Conservation (phyloP, 1,140 invertebrate species). For the Leguminivora glycinivorella region DNA sequence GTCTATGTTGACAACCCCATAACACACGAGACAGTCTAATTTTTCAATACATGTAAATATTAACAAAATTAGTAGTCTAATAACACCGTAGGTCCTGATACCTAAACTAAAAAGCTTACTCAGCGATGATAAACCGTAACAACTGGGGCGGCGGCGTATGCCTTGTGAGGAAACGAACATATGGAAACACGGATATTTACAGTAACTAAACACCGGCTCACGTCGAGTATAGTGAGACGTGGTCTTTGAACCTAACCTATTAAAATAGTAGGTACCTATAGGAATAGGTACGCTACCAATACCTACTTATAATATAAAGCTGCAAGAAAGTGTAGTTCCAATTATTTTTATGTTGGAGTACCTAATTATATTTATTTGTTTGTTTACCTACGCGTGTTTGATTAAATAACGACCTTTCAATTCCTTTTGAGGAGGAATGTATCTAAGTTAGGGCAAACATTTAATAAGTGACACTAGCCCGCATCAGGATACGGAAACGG, state of each 20-base stretch:
- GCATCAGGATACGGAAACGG: conserved; percentile 6
- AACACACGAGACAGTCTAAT: neutral
- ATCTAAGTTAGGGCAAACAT: neutral
- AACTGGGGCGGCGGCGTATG: neutral
- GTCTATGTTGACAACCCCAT: conserved; percentile 15
- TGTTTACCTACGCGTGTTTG: neutral
- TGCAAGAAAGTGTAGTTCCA: neutral
- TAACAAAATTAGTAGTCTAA: neutral
- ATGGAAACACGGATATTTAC: conserved; percentile 27
- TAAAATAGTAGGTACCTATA: neutral
- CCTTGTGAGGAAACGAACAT: conserved; percentile 16
- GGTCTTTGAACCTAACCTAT: conserved; percentile 14
- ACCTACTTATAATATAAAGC: neutral
- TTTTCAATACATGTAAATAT: neutral
- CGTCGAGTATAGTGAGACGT: conserved; percentile 4
- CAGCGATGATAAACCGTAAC: conserved; percentile 19
- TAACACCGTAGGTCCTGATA: neutral
- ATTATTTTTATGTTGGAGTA: neutral
- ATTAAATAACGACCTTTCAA: neutral
- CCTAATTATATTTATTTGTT: neutral
- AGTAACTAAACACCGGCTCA: conserved; percentile 15
- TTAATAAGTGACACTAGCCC: conserved; percentile 17
- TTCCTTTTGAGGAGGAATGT: neutral
- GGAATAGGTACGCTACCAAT: neutral
- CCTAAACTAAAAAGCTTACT: neutral